A percentile compares a stretch with the other conserved stretches of the same genome.
Conservation (phyloP, 2,113 vertebrate genomes). For the Tachycineta bicolor region DNA sequence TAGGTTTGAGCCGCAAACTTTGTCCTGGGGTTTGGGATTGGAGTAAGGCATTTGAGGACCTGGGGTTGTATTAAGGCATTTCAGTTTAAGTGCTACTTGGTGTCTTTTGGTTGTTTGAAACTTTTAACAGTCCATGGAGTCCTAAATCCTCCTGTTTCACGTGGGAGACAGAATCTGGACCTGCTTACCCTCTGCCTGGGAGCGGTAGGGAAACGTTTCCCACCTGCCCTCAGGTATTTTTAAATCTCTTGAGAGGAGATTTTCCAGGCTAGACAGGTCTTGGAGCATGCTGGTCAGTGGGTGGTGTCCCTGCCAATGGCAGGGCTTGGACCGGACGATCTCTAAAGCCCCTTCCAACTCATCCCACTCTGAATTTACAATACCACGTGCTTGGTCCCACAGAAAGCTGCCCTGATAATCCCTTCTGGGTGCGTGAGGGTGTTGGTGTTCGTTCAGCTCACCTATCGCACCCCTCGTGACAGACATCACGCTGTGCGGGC, state of each 20-base stretch:
- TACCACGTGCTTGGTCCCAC: not conserved
- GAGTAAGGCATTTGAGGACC: not conserved
- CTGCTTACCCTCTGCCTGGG: not conserved
- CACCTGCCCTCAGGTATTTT: not conserved
- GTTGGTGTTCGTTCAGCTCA: not conserved
- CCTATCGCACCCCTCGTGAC: not conserved
- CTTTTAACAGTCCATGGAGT: not conserved
- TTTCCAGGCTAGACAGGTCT: not conserved
- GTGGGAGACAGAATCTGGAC: fast-evolving
- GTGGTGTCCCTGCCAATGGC: not conserved
- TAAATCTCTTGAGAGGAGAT: not conserved
- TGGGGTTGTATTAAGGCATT: not conserved
- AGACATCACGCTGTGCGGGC: constrained; percentile 88
- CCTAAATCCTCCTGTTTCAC: not conserved
- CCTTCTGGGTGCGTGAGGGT: fast-evolving
- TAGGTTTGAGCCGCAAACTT: constrained; percentile 30
- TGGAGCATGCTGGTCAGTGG: not conserved
- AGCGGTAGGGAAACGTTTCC: not conserved
- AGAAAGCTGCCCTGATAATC: not conserved
- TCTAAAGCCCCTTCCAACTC: not conserved
- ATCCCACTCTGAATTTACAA: not conserved
- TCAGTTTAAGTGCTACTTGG: not conserved
- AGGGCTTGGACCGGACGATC: not conserved
- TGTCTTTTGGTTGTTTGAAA: not conserved
- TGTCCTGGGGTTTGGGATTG: not conserved